Percentiles rank a stretch among this genome's conserved stretches.
Conservation (phyloP, 2,113 vertebrate species). For the Antechinus flavipes region DNA sequence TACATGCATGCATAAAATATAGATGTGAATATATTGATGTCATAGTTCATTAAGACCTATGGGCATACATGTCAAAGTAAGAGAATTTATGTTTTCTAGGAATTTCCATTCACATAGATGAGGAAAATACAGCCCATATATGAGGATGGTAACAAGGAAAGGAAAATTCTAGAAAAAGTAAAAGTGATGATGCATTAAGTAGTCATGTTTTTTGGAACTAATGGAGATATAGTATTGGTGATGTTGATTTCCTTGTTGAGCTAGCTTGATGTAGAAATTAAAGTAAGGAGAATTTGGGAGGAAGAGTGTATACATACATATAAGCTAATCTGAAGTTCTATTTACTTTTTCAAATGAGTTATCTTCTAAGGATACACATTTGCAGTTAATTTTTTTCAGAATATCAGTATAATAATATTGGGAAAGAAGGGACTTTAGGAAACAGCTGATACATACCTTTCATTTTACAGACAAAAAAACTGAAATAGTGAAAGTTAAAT, state of each 20-base stretch:
- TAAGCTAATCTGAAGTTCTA: no score
- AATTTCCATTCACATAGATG: background rate
- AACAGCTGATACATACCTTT: background rate
- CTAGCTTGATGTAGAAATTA: background rate
- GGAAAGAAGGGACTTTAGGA: background rate
- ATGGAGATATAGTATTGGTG: background rate
- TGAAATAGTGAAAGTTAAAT: background rate
- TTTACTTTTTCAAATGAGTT: background rate
- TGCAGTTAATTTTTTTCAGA: background rate
- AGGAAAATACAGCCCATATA: background rate
- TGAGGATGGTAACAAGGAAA: background rate
- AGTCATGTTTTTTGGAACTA: background rate
- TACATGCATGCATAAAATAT: background rate
- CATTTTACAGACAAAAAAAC: background rate
- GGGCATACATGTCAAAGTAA: background rate
- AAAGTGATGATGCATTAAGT: background rate
- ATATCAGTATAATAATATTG: background rate
- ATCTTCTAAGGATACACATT: background rate
- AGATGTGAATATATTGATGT: background rate
- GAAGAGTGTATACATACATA: background rate
- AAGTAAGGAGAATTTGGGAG: background rate
- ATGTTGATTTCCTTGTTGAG: background rate
- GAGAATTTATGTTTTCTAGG: background rate
- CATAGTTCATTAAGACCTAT: background rate
- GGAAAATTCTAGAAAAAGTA: background rate